A percentile compares a stretch with the other conserved stretches of the same genome.
Evolutionary conservation across 2,888 invertebrate species (phyloP).

Genomic region (Mythimna albipuncta): DNA sequence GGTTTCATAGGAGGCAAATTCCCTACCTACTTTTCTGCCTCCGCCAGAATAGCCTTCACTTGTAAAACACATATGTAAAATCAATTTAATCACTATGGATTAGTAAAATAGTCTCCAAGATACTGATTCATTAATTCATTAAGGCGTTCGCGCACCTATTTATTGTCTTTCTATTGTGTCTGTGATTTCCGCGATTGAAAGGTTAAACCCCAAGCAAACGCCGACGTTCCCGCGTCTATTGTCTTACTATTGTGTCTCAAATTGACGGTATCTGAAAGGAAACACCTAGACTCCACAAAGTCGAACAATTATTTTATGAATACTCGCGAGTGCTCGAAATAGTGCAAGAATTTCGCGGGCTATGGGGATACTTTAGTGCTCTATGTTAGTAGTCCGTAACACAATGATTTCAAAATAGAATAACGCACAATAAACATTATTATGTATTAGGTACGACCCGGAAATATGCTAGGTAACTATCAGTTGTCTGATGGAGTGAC

Average conservation of each 20-base stretch:
- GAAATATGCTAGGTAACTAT: slow-evolving; percentile 23
- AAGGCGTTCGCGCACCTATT: too few relatives aligned
- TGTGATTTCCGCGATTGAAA: too few relatives aligned
- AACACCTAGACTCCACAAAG: background rate
- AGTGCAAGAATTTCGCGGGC: background rate
- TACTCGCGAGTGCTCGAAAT: background rate
- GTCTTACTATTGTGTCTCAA: too few relatives aligned
- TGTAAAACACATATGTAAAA: background rate
- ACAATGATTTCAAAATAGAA: slow-evolving; percentile 32
- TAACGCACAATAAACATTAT: slow-evolving; percentile 14
- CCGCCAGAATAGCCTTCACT: too few relatives aligned
- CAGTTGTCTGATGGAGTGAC: slow-evolving; percentile 6
- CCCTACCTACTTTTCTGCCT: too few relatives aligned
- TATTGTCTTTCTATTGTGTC: too few relatives aligned
- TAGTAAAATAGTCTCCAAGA: too few relatives aligned
- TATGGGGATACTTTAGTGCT: background rate
- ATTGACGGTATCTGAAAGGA: too few relatives aligned
- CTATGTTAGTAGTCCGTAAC: background rate
- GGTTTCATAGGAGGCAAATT: too few relatives aligned
- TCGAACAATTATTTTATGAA: background rate
- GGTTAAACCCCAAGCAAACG: too few relatives aligned
- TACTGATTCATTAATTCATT: too few relatives aligned
- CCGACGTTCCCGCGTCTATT: too few relatives aligned
- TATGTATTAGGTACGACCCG: slow-evolving; percentile 17
- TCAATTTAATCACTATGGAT: background rate